These are phyloP conservation scores for Phyllopteryx taeniolatus DNA, from an alignment of 2,113 vertebrate genomes.

Conservation along the genomic window DNA sequence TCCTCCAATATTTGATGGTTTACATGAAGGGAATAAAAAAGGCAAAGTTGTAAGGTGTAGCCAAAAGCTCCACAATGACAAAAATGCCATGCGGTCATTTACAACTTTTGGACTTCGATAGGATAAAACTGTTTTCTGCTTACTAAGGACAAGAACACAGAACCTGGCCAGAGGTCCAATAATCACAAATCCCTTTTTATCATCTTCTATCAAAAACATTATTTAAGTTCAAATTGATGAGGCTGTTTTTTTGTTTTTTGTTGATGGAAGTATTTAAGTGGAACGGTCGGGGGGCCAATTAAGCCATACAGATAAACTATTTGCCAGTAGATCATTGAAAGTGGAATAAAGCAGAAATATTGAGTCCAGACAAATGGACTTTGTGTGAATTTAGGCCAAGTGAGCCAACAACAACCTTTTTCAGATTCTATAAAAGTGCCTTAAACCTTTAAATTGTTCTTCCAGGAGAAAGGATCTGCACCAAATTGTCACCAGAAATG, in stretches of 20 bases:
- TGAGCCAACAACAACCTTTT: conserved; percentile 1
- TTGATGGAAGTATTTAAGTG: neutral
- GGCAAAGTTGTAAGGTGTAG: neutral
- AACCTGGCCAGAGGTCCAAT: neutral
- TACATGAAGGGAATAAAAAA: neutral
- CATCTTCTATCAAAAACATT: neutral
- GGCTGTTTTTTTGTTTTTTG: neutral
- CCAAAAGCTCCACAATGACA: neutral
- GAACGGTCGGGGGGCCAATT: conserved; percentile 6
- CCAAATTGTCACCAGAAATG: neutral
- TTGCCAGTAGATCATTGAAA: neutral
- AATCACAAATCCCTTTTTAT: neutral
- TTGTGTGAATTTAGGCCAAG: neutral
- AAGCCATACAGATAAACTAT: conserved; percentile 2
- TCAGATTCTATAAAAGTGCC: neutral
- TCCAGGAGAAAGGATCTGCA: neutral
- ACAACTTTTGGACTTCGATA: neutral
- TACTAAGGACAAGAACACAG: neutral
- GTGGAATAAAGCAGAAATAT: neutral
- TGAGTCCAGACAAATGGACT: neutral
- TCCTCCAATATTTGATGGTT: conserved; percentile 3
- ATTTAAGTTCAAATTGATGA: neutral
- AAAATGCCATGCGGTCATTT: neutral
- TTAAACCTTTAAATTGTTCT: neutral
- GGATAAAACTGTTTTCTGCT: neutral